Evolutionary conservation across 2,888 invertebrate genomes (phyloP), one percentile per base, ranked within the genome.

Genomic region (Scaptomyza caliginosa): DNA sequence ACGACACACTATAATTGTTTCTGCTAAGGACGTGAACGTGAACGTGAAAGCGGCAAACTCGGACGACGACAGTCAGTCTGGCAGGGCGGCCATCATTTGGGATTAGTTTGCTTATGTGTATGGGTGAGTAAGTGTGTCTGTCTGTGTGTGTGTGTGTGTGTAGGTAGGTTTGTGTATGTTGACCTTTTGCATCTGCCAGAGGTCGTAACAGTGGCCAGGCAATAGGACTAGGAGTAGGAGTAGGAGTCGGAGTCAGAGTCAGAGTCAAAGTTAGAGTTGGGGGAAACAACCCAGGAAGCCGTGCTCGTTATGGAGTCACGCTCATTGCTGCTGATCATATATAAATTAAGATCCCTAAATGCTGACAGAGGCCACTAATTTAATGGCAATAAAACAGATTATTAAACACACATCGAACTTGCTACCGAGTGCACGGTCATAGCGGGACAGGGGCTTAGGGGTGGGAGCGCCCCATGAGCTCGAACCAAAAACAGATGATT

Each of bases 291-390:
- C 57, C 60, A 77, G 77, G 83, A 73, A 80, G 56, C 82, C 87
- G 74, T 87, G 79, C 86, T 82, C 77, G 80, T 82, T 85, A 87
- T 74, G 70, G 67, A 74, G 87, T 85, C 87, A 84, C 86, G 83
- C 87, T 83, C 69, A 73, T 79, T 78, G 68, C 79, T 50, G 60
- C 60, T 58, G 34, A 16, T 34, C 55, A 59, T 69, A 80, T 80
- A 84, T 86, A 84, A 84, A 82, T 84, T 87, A 82, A 84, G 86
- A 84, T 84, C 84, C 88, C 88, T 86, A 82, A 84, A 84, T 63
- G 83, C 83, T 86, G 77, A 87, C 88, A 87, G 85, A 87, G 85
- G 84, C 66, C 88, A 77, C 82, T 87, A 84, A 86, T 84, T 87
- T 86, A 85, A 85, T 65, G 86, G 88, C 80, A 84, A 84, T 84